Evolutionary conservation across 2,113 vertebrate genomes (phyloP).

Genomic region (Sander vitreus): DNA sequence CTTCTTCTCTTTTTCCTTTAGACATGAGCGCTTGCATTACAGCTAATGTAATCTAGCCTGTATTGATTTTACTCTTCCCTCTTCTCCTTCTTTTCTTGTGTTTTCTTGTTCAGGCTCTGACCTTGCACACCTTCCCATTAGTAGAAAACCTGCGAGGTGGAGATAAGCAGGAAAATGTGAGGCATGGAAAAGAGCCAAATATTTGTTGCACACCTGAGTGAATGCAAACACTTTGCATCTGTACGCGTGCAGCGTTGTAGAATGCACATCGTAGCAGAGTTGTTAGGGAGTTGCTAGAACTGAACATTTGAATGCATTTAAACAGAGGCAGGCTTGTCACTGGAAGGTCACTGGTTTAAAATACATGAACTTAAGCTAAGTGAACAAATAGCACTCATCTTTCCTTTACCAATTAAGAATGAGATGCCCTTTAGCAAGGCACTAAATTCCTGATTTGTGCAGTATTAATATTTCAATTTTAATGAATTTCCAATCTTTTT

Average conservation of each 20-base stretch:
- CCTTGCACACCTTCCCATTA: slow-evolving; percentile 30
- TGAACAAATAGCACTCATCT: neutral
- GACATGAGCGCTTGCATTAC: slow-evolving; percentile 35
- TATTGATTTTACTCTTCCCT: slow-evolving; percentile 57
- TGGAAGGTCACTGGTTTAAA: neutral
- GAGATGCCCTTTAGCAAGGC: neutral
- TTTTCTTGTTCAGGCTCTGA: slow-evolving; percentile 19
- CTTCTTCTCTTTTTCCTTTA: slow-evolving; percentile 20
- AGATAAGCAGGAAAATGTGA: slow-evolving; percentile 28
- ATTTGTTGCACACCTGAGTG: neutral
- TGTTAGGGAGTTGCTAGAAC: neutral
- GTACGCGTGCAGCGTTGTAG: neutral
- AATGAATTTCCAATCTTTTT: neutral
- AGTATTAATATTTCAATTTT: neutral
- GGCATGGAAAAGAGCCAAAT: neutral
- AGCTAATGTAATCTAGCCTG: slow-evolving; percentile 39
- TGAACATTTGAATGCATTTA: neutral
- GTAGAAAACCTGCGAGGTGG: slow-evolving; percentile 16
- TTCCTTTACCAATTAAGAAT: neutral
- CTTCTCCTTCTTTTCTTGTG: neutral
- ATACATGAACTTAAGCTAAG: neutral
- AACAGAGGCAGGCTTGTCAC: neutral
- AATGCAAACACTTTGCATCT: slow-evolving; percentile 6
- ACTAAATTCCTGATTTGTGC: neutral
- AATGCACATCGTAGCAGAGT: neutral